Evolutionary conservation across 2,113 vertebrate species (phyloP).

Genomic region (Lynx canadensis): DNA sequence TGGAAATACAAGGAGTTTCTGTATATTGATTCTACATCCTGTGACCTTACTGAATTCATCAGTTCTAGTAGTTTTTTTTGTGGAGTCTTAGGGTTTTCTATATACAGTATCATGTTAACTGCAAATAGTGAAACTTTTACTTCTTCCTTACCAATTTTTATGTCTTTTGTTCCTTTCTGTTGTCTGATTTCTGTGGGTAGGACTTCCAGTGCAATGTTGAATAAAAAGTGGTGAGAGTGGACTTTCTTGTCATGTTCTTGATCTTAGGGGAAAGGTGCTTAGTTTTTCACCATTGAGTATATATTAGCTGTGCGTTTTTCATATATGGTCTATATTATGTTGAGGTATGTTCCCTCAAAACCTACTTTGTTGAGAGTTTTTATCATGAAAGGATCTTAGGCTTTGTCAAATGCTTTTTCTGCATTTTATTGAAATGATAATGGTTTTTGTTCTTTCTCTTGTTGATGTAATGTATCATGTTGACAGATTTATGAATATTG

Average conservation of each 20-base stretch:
- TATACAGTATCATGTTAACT: neutral
- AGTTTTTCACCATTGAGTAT: neutral
- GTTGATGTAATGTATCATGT: neutral
- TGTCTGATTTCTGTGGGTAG: neutral
- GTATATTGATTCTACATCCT: neutral
- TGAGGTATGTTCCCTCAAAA: neutral
- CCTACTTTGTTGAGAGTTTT: neutral
- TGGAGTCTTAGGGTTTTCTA: neutral
- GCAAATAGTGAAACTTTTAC: neutral
- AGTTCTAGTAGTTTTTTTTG: neutral
- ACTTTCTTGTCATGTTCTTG: neutral
- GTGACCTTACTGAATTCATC: neutral
- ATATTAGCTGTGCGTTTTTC: neutral
- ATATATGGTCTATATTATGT: neutral
- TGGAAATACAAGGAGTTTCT: neutral
- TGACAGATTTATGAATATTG: neutral
- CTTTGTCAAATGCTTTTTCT: neutral
- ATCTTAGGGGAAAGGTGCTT: neutral
- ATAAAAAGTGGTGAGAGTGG: neutral
- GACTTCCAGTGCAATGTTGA: neutral
- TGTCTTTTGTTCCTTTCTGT: neutral
- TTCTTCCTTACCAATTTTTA: neutral
- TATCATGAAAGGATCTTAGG: neutral
- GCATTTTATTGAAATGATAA: neutral
- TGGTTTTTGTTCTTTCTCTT: neutral